phyloP scores from a whole-genome alignment of 1,140 invertebrate genomes.

The Papilio dardanus region DNA sequence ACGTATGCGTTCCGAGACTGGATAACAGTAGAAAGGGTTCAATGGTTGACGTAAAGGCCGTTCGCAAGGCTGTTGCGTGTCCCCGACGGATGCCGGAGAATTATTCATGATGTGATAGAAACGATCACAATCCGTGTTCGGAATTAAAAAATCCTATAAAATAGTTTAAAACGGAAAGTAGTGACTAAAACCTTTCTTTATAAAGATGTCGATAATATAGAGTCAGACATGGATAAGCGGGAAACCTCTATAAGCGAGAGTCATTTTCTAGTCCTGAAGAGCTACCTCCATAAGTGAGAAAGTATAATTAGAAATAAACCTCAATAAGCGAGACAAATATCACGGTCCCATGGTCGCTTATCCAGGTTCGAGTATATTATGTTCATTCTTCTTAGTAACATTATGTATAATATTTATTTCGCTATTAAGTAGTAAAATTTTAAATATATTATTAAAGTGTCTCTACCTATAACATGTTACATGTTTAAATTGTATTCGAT shows the following conservation, averaged over 20 bases:
- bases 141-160: constrained; percentile 14
- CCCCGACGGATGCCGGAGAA: constrained; percentile 22
- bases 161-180: constrained; percentile 8
- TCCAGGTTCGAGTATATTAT: no score
- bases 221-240: background rate
- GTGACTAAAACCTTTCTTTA: background rate
- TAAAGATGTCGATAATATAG: background rate
- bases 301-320: no score
- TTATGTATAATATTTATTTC: background rate
- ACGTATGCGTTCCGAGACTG: constrained; percentile 33
- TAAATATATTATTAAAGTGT: background rate
- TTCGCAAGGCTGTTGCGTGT: constrained; percentile 58
- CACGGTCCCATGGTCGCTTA: no score
- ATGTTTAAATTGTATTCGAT: constrained; percentile 43
- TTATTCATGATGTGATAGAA: constrained; percentile 35
- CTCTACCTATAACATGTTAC: background rate
- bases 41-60: constrained; percentile 61
- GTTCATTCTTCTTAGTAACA: no score
- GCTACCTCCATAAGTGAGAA: no score
- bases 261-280: no score
- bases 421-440: background rate
- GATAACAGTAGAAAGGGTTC: constrained; percentile 67
- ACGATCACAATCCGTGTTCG: constrained; percentile 6
- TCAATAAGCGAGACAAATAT: no score
- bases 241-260: no score